Evolutionary conservation across 2,888 invertebrate species (phyloP).

Genomic region (Megaustenia siamemsis): DNA sequence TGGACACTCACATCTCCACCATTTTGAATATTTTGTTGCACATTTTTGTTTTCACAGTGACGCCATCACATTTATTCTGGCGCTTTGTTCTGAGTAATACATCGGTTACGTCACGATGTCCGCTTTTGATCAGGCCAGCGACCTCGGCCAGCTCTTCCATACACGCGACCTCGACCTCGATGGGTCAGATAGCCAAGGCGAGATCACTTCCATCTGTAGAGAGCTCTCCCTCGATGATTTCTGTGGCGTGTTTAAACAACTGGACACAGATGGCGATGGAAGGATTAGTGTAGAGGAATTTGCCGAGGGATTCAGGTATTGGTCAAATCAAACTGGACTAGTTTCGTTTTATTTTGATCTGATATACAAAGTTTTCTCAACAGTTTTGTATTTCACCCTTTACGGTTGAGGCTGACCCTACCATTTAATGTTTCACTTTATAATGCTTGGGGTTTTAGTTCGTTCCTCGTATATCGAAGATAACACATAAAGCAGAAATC

Average conservation of each 20-base stretch:
- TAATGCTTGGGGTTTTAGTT: no score
- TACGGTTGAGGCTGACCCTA: no score
- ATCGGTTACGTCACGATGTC: neutral
- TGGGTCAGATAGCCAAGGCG: constrained; percentile 81
- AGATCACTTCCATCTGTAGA: constrained; percentile 81
- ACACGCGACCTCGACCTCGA: constrained; percentile 81
- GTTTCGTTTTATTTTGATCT: no score
- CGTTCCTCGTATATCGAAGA: no score
- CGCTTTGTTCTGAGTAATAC: neutral
- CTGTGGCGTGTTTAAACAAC: constrained; percentile 81
- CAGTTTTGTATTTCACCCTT: no score
- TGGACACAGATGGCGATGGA: constrained; percentile 83
- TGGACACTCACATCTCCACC: no score
- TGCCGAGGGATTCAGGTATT: constrained; percentile 80
- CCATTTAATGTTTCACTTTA: no score
- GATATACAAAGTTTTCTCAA: no score
- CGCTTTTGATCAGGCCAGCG: neutral
- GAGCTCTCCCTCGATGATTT: constrained; percentile 81
- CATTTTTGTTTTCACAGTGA: neutral
- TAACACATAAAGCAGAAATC: no score
- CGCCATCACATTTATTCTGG: no score
- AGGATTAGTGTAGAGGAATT: constrained; percentile 82
- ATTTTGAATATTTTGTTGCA: neutral
- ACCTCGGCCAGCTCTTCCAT: constrained; percentile 79
- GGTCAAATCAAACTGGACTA: no score